phyloP scores from a whole-genome alignment of 2,888 invertebrate genomes.

The Pinctada fucata region DNA sequence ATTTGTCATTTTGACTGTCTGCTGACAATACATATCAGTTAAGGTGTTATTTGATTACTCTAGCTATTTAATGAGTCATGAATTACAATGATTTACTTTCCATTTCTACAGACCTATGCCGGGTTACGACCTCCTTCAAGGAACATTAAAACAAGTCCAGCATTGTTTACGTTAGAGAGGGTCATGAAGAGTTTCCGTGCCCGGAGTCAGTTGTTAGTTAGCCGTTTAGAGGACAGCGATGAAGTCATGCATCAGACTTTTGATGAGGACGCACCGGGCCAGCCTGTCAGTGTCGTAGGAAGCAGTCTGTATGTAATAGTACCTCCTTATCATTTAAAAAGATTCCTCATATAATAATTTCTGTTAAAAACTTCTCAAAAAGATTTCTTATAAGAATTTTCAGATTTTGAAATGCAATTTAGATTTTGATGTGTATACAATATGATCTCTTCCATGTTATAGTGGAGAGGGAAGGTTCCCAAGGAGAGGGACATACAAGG shows the following conservation, averaged over 20 bases:
- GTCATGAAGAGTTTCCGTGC: constrained; percentile 77
- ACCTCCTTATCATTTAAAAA: too few relatives aligned
- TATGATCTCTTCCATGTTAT: constrained; percentile 1
- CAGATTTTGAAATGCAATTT: not conserved
- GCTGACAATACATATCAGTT: too few relatives aligned
- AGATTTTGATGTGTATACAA: not conserved
- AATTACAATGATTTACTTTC: too few relatives aligned
- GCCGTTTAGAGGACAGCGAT: constrained; percentile 75
- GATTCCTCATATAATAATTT: too few relatives aligned
- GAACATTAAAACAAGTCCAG: constrained; percentile 76
- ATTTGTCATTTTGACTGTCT: too few relatives aligned
- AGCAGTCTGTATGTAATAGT: constrained; percentile 32
- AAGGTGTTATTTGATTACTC: too few relatives aligned
- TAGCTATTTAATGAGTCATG: too few relatives aligned
- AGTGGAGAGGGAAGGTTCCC: constrained; percentile 43
- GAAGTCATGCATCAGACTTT: constrained; percentile 74
- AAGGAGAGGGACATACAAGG: constrained; percentile 64
- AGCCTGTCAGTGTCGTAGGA: constrained; percentile 38
- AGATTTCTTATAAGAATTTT: not conserved
- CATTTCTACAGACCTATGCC: constrained; percentile 46
- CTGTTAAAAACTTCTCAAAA: too few relatives aligned
- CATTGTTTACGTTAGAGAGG: constrained; percentile 74
- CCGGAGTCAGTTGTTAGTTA: constrained; percentile 74
- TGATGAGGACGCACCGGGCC: constrained; percentile 53
- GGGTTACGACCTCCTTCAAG: constrained; percentile 66